phyloP scores from a whole-genome alignment of 2,113 vertebrate genomes.

The Elgaria multicarinata region DNA sequence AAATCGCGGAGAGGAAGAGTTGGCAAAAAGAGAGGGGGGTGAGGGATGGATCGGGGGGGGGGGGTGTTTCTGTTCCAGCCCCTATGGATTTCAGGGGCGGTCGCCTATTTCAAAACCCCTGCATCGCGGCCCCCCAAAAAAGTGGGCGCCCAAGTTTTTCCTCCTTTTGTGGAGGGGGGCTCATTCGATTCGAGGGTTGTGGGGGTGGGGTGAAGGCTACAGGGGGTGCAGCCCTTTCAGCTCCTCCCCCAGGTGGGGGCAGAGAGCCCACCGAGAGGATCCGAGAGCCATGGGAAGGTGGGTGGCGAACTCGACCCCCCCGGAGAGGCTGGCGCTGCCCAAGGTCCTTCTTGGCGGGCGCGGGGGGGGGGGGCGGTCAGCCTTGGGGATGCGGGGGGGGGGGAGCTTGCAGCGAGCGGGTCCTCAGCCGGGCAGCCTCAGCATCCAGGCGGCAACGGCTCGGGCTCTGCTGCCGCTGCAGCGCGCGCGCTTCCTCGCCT shows the following conservation, averaged over 20 bases:
- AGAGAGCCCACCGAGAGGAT: not conserved
- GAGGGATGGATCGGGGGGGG: too few relatives aligned
- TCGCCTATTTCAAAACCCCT: not conserved
- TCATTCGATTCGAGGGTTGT: not conserved
- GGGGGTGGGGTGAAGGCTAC: not conserved
- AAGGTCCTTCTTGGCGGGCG: not conserved
- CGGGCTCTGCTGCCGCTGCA: not conserved
- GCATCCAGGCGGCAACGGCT: not conserved
- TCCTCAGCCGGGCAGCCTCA: not conserved
- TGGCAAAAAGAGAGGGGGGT: not conserved
- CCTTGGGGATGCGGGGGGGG: not conserved
- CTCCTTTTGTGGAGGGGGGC: too few relatives aligned
- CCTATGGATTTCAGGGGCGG: not conserved
- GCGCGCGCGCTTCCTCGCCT: slow-evolving; percentile 4
- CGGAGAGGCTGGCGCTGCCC: not conserved
- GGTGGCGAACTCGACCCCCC: not conserved
- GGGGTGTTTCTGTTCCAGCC: not conserved
- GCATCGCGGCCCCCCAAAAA: not conserved
- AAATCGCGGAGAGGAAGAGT: not conserved
- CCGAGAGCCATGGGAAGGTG: not conserved
- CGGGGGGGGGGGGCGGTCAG: not conserved
- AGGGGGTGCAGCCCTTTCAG: not conserved
- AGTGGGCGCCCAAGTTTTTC: not conserved
- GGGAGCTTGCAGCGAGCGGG: not conserved
- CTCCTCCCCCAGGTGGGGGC: slow-evolving; percentile 4